Evolutionary conservation across 2,797 vertebrate genomes (phyloP), one percentile per base, ranked within the genome.

Genomic region (Yasuhikotakia modesta): DNA sequence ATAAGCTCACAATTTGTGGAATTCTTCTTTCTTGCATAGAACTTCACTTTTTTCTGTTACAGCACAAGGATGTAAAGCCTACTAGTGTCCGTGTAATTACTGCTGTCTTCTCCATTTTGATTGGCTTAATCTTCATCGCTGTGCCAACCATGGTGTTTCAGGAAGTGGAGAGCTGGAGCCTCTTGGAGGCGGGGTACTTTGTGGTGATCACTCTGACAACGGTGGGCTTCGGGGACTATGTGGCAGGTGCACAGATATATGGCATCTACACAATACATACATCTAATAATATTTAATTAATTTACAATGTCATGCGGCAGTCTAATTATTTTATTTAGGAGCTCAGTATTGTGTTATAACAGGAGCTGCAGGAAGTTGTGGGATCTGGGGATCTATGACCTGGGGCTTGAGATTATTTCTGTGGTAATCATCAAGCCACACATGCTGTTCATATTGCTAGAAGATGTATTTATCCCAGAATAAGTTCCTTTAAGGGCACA

Each of bases 161-260:
- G 87, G 85, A 90, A 60, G 89, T 95, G 81, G 96, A 98, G 87
- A 19, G 89, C 0, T 98, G 96, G 96, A 83, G 87, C 0, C 89
- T 95, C 70, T 86, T 97, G 61, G 95, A 98, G 82, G 92, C 96
- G 0, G 87, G 95, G 74, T 98, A 97, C 87, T 98, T 96, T 79
- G 96, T 97, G 76, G 92, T 98, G 73, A 94, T 98, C 89, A 97
- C 96, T 0, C 92, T 98, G 73, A 98, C 96, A 67, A 98, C 96
- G 0, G 94, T 97, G 50, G 96, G 96, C 63, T 97, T 98, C 4
- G 96, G 96, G 17, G 96, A 98, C 87, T 98, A 86, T 4, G 96
- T 98, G 73, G 93, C 96, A 85, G 95, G 96, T 95, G 85, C 61
- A 72, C 52, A 65, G 53, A 57, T 65, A 76, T 24, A 50, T 55